These are phyloP conservation scores for Erythrocercus mccallii DNA, from an alignment of 2,113 vertebrate genomes.

Conservation along the genomic window DNA sequence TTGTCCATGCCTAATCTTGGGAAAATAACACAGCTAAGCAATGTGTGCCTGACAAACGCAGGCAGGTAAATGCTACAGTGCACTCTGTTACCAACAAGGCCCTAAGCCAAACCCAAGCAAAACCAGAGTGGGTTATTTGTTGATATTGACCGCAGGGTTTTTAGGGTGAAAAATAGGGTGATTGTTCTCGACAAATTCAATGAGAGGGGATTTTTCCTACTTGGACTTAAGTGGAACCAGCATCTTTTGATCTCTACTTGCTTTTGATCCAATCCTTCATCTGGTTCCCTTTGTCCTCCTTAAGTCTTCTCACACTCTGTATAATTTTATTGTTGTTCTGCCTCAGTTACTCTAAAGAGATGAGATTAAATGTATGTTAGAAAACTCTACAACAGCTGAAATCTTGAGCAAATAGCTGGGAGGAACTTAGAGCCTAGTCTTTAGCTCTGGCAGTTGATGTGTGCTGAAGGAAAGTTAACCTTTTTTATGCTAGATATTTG, in stretches of 20 bases:
- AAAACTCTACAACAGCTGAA: neutral
- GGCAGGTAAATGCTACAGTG: neutral
- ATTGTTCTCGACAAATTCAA: neutral
- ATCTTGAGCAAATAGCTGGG: neutral
- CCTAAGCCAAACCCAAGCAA: neutral
- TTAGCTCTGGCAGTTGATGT: neutral
- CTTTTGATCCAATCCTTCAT: neutral
- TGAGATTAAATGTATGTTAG: neutral
- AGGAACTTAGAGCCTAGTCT: neutral
- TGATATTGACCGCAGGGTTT: neutral
- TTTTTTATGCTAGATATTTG: neutral
- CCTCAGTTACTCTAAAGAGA: neutral
- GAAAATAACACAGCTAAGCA: neutral
- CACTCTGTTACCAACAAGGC: neutral
- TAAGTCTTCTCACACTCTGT: neutral
- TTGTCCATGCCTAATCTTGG: neutral
- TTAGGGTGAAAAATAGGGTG: neutral
- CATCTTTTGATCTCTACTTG: neutral
- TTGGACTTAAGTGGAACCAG: neutral
- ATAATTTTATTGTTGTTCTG: neutral
- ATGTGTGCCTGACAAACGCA: neutral
- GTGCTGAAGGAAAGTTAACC: neutral
- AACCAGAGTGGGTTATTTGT: neutral
- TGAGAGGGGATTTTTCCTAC: neutral
- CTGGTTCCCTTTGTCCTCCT: neutral